Conservation (phyloP, 2,113 vertebrate species). For the Tachysurus vachellii region DNA sequence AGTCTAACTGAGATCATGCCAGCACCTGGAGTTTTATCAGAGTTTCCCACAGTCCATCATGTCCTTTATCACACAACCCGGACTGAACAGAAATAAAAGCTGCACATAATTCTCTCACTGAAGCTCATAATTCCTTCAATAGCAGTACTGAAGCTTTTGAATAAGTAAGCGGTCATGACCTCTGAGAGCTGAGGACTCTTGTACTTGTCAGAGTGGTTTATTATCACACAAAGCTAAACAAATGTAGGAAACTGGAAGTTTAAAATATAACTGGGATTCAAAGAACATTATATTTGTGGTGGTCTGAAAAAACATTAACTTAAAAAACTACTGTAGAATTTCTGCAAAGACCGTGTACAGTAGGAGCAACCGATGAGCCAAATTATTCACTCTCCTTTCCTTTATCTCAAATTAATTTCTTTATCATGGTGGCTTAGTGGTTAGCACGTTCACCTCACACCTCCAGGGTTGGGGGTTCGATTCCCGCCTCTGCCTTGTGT, state of each 20-base stretch:
- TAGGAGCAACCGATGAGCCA: no score
- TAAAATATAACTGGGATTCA: not conserved
- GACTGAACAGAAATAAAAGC: not conserved
- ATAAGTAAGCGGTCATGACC: not conserved
- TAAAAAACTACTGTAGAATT: no score
- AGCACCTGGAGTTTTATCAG: constrained; percentile 26
- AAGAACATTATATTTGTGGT: not conserved
- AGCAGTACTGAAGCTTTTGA: not conserved
- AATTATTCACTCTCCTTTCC: no score
- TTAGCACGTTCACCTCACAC: no score
- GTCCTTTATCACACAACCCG: not conserved
- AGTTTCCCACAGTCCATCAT: constrained; percentile 22
- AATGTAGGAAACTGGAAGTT: not conserved
- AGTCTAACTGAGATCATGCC: not conserved
- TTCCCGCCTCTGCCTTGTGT: no score
- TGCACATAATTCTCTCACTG: not conserved
- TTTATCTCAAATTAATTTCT: no score
- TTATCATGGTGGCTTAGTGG: no score
- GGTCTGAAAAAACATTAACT: no score
- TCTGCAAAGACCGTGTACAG: no score
- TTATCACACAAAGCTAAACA: no score
- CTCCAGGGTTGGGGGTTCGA: no score
- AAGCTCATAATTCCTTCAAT: not conserved
- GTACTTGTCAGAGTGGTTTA: not conserved
- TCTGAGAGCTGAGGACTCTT: not conserved